Conservation (phyloP, 1,140 invertebrate species). For the Drosophila bifasciata region DNA sequence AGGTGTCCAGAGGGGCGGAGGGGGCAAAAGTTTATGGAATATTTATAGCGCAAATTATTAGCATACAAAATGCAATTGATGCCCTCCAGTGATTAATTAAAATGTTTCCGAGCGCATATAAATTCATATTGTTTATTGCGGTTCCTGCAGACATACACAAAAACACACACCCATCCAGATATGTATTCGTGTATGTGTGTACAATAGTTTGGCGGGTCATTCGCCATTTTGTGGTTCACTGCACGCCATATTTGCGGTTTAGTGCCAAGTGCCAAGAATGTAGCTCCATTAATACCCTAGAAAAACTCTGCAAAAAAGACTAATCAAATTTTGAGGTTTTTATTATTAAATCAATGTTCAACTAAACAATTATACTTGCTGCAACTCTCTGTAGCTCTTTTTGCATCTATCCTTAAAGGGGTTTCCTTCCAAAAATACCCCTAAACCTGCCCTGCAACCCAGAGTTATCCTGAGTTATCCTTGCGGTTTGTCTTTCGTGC, state of each 20-base stretch:
- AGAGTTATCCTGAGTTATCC: not conserved
- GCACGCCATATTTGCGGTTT: slow-evolving; percentile 18
- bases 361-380: too few species aligned
- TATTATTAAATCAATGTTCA: too few species aligned
- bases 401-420: too few species aligned
- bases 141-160: slow-evolving; percentile 22
- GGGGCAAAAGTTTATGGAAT: slow-evolving; percentile 53
- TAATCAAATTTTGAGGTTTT: too few species aligned
- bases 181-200: not conserved
- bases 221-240: slow-evolving; percentile 53
- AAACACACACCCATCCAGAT: slow-evolving; percentile 29
- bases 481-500: not conserved
- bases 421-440: too few species aligned
- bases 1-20: slow-evolving; percentile 7
- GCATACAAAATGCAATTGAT: slow-evolving; percentile 81
- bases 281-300: slow-evolving; percentile 4
- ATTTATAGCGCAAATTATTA: slow-evolving; percentile 79
- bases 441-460: too few species aligned
- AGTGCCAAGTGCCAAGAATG: slow-evolving; percentile 4
- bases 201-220: slow-evolving; percentile 36
- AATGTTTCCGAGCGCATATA: slow-evolving; percentile 76
- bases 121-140: slow-evolving; percentile 78
- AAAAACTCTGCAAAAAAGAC: too few species aligned
- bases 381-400: too few species aligned
- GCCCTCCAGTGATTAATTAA: slow-evolving; percentile 81